Evolutionary conservation across 2,888 invertebrate species (phyloP).

Genomic region (Meghimatium bilineatum): DNA sequence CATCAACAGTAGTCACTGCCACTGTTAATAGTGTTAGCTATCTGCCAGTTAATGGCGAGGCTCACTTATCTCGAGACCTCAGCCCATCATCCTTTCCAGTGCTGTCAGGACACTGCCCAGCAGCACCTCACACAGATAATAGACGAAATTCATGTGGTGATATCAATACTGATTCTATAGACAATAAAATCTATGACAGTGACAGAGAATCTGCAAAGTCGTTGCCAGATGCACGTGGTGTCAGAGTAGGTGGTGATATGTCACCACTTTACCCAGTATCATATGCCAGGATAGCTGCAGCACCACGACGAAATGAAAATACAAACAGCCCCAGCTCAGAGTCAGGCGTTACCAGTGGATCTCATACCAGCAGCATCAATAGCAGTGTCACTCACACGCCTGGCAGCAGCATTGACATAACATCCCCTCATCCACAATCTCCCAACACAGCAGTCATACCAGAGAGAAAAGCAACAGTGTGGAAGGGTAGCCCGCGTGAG

Average conservation of each 20-base stretch:
- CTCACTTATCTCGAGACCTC: constrained; percentile 59
- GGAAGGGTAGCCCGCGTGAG: constrained; percentile 69
- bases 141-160: constrained; percentile 69
- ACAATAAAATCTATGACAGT: constrained; percentile 65
- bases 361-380: constrained; percentile 39
- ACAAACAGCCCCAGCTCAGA: constrained; percentile 44
- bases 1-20: background rate
- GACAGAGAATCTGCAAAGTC: constrained; percentile 73
- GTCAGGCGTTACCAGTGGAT: constrained; percentile 37
- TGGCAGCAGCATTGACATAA: constrained; percentile 29
- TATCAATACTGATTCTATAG: constrained; percentile 57
- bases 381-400: constrained; percentile 39
- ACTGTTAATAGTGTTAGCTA: background rate
- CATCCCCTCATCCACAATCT: constrained; percentile 1
- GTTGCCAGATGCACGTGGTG: constrained; percentile 65
- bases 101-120: constrained; percentile 52
- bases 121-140: constrained; percentile 56
- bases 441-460: constrained; percentile 28
- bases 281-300: constrained; percentile 71
- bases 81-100: constrained; percentile 73
- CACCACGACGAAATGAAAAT: constrained; percentile 41
- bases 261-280: constrained; percentile 64
- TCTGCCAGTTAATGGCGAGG: constrained; percentile 15
- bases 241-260: constrained; percentile 42
- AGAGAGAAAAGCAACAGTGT: constrained; percentile 61